Evolutionary conservation across 2,888 invertebrate species (phyloP), one percentile per base, ranked within the genome.

Genomic region (Serrognathus titanus): DNA sequence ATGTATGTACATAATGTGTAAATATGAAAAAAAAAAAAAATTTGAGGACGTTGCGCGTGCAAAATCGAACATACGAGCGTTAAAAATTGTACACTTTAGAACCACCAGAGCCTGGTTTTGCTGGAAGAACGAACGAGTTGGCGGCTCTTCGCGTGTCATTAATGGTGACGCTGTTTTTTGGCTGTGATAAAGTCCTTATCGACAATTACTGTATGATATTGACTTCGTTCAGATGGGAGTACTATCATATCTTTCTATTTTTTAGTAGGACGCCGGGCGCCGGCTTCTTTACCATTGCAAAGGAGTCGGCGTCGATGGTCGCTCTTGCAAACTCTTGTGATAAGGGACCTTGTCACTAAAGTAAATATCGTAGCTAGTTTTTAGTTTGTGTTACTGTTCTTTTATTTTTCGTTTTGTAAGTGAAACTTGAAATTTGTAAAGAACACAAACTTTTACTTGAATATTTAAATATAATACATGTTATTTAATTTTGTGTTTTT

Each of bases 221-320:
- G 80, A 80, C 81, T 81, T 80, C 80, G 77, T 77, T 76, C 78
- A 78, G 80, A 80, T 79, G 80, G 80, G 76, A 80, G 81, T 80
- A 81, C 80, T 80, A 79, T 80, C 80, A 80, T 80, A 76, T 75
- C 67, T 62, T 60, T 63, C 53, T 63, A 63, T 61, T 64, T 67
- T 66, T 60, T 66, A 59, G 61, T 62, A 5, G 48, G 48, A 10
- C 20, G 20, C 48, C 20, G 48, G 11, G 40, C 39, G 35, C 20
- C 35, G 47, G 1, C 24, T 16, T 39, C 45, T 10, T 13, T 47
- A 53, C 58, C 41, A 48, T 51, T 55, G 49, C 43, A 46, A 54
- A 45, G 50, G 52, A 13, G 40, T 46, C 48, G 46, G 20, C 46
- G 43, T 46, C 40, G 36, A 37, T 43, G 50, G 53, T 38, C 24